These are phyloP conservation scores for Drosophila demipolita DNA, from an alignment of 2,888 invertebrate species.

Conservation along the genomic window DNA sequence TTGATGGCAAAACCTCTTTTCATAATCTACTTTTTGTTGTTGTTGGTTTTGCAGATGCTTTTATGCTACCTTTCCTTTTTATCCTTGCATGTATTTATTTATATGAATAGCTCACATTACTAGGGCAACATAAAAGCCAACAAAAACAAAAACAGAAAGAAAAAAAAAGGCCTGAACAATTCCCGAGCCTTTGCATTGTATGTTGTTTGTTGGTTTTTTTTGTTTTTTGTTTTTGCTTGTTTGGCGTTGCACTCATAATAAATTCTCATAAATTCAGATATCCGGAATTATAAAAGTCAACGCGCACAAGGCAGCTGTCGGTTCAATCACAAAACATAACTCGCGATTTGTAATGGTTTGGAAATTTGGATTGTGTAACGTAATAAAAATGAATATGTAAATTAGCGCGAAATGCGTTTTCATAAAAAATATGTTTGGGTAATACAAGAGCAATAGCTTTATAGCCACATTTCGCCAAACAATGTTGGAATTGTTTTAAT, in stretches of 20 bases:
- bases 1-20: slow-evolving; percentile 41
- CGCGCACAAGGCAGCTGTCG: slow-evolving; percentile 33
- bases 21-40: slow-evolving; percentile 41
- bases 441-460: slow-evolving; percentile 19
- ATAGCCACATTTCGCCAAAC: slow-evolving; percentile 4
- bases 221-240: slow-evolving; percentile 5
- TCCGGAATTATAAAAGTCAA: slow-evolving; percentile 37
- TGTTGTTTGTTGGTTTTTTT: slow-evolving; percentile 2
- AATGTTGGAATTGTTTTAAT: slow-evolving; percentile 18
- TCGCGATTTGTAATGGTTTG: neutral
- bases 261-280: slow-evolving; percentile 37
- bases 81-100: slow-evolving; percentile 21
- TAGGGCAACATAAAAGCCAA: slow-evolving; percentile 27
- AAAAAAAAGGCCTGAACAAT: slow-evolving; percentile 2
- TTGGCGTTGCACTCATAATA: slow-evolving; percentile 40
- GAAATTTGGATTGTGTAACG: neutral
- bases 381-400: slow-evolving; percentile 42
- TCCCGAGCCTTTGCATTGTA: slow-evolving; percentile 12
- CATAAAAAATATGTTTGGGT: slow-evolving; percentile 34
- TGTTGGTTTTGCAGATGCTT: slow-evolving; percentile 32
- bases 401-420: slow-evolving; percentile 30
- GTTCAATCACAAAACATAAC: slow-evolving; percentile 30
- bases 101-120: slow-evolving; percentile 34
- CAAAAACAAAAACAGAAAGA: neutral
- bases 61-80: slow-evolving; percentile 17